Percentiles rank a stretch among this genome's conserved stretches.
phyloP scores from a whole-genome alignment of 2,888 invertebrate genomes.

The Callyntrura guangdongensis region DNA sequence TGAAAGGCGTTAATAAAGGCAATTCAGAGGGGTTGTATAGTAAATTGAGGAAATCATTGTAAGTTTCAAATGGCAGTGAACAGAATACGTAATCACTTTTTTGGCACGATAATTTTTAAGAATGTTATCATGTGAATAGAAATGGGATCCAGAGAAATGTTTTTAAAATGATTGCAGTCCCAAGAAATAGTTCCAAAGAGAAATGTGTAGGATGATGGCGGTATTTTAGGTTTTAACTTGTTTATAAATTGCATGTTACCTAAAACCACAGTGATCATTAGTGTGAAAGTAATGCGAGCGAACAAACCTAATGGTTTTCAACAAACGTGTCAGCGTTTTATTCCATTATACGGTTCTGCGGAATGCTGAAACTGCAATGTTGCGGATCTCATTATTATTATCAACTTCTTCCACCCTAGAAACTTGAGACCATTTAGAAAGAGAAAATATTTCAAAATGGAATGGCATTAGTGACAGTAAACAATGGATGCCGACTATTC shows the following conservation, averaged over 20 bases:
- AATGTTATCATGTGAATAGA: slow-evolving; percentile 46
- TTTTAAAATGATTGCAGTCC: neutral
- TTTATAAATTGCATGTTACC: neutral
- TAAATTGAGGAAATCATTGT: slow-evolving; percentile 23
- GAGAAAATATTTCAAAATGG: neutral
- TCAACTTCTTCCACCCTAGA: slow-evolving; percentile 45
- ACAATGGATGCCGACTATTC: neutral
- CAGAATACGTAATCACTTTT: neutral
- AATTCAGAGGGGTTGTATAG: neutral
- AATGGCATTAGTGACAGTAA: neutral
- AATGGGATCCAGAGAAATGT: slow-evolving; percentile 29
- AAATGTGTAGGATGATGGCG: neutral
- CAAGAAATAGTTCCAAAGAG: neutral
- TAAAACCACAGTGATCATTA: slow-evolving; percentile 25
- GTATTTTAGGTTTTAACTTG: neutral
- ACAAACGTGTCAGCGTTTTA: neutral
- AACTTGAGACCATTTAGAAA: slow-evolving; percentile 11
- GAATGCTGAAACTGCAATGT: slow-evolving; percentile 37
- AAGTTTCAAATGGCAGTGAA: slow-evolving; percentile 33
- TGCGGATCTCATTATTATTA: slow-evolving; percentile 43
- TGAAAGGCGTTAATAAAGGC: too few species aligned
- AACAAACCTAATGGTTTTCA: neutral
- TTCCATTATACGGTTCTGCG: neutral
- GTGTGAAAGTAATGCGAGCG: neutral
- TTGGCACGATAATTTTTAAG: slow-evolving; percentile 27